Conservation (phyloP, 1,140 invertebrate species). For the Pseudachorutes palmiensis region DNA sequence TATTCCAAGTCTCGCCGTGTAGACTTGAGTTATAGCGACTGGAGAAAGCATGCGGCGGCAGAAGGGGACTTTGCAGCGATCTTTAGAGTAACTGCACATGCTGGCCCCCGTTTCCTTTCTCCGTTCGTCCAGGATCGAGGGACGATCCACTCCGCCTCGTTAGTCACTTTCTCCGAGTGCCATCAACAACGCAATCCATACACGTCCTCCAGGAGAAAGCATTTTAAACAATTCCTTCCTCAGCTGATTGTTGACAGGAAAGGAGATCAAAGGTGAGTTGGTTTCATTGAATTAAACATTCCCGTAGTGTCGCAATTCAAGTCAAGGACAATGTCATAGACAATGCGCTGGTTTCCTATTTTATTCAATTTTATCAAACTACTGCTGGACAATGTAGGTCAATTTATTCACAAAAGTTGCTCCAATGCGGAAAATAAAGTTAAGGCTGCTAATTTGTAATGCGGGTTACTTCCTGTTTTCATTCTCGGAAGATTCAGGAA, state of each 20-base stretch:
- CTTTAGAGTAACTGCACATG: not conserved
- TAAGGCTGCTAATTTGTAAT: too few species aligned
- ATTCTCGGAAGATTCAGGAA: too few species aligned
- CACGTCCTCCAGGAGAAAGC: not conserved
- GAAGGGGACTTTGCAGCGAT: not conserved
- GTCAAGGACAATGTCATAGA: not conserved
- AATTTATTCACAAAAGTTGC: not conserved
- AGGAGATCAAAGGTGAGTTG: not conserved
- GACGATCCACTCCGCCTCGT: not conserved
- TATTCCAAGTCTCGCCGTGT: too few species aligned
- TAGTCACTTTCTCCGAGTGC: not conserved
- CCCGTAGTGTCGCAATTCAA: not conserved
- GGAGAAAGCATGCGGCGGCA: too few species aligned
- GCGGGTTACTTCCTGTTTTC: too few species aligned
- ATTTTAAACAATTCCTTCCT: not conserved
- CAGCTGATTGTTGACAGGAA: not conserved
- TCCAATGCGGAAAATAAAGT: too few species aligned
- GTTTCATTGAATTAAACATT: not conserved
- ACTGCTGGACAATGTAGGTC: not conserved
- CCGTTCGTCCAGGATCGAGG: not conserved
- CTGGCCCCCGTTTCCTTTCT: not conserved
- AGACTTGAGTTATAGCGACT: too few species aligned
- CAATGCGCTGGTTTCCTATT: not conserved
- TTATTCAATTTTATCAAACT: not conserved
- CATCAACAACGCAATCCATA: not conserved